Base-by-base conservation (phyloP, 2,113 vertebrate genomes). In the Gallinago media region DNA sequence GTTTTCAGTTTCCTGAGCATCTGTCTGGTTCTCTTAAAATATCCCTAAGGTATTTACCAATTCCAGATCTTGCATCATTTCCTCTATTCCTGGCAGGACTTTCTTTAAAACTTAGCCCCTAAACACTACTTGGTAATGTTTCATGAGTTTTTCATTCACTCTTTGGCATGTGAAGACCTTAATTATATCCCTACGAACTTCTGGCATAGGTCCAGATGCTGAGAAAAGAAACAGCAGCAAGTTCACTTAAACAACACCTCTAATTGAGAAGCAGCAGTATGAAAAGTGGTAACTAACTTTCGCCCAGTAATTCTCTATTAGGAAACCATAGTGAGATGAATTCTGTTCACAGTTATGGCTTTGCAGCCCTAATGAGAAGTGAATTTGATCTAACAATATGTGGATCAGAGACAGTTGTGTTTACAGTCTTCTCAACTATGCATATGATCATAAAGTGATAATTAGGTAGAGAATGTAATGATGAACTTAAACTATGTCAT, bases 1-100 rank as follows among this genome's bases (percentile, higher is more conserved):
- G 46, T 92, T 92, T 96, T 89, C 78, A 76, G 73, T 92, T 97
- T 97, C 79, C 85, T 81, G 65, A 97, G 87, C 94, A 97, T 95
- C 95, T 94, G 88, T 82, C 92, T 96, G 47, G 59, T 78, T 84
- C 59, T 88, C 42, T 89, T 88, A 88, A 96, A 96, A 81, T 67
- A 92, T 65, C 93, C 84, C 94, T 67, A 54, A 76, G 58, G 89
- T 66, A 76, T 90, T 94, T 92, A 88, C 47, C 27, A 78, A 38
- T 94, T 94, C 77, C 85, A 97, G 72, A 94, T 83, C 78, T 89
- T 96, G 91, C 71, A 94, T 70, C 84, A 94, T 97, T 96, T 95
- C 66, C 89, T 94, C 42, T 66, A 8, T 84, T 97, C 58, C 79
- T 96, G 89, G 86, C 89, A 97, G 58, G 75, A 71, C 68, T 74